Conservation (phyloP, 2,888 invertebrate genomes). For the Malacosoma neustria region DNA sequence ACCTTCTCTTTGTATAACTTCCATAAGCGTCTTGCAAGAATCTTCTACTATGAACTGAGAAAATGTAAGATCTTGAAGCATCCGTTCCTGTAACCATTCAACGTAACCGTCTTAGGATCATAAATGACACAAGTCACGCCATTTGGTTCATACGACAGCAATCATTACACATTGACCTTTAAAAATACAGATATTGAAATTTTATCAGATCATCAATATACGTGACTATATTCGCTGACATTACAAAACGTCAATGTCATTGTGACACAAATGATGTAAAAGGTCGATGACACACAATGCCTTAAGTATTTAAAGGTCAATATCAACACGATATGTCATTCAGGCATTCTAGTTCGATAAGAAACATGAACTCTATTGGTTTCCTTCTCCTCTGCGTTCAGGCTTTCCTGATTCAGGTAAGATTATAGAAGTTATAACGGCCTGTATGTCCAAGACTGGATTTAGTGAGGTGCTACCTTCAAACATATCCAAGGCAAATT, state of each 20-base stretch:
- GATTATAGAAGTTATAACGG: neutral
- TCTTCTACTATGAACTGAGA: no score
- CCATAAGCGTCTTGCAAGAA: no score
- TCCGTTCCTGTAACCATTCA: no score
- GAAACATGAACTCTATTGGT: neutral
- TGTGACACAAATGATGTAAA: neutral
- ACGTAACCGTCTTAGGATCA: no score
- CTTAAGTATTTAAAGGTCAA: neutral
- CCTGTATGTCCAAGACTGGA: no score
- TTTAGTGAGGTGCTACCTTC: no score
- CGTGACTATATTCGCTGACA: neutral
- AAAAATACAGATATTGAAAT: neutral
- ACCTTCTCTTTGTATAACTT: no score
- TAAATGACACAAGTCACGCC: no score
- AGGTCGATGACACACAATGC: neutral
- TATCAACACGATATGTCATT: neutral
- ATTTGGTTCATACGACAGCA: no score
- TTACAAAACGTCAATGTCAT: neutral
- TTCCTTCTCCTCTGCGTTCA: constrained; percentile 14
- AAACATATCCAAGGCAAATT: no score
- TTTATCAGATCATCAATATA: neutral
- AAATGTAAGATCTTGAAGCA: no score
- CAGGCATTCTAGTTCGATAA: neutral
- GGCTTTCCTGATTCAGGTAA: constrained; percentile 24
- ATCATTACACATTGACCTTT: neutral